Percentiles rank a stretch among this genome's conserved stretches.
Evolutionary conservation across 2,113 vertebrate genomes (phyloP).

Genomic region (Elaphurus davidianus): DNA sequence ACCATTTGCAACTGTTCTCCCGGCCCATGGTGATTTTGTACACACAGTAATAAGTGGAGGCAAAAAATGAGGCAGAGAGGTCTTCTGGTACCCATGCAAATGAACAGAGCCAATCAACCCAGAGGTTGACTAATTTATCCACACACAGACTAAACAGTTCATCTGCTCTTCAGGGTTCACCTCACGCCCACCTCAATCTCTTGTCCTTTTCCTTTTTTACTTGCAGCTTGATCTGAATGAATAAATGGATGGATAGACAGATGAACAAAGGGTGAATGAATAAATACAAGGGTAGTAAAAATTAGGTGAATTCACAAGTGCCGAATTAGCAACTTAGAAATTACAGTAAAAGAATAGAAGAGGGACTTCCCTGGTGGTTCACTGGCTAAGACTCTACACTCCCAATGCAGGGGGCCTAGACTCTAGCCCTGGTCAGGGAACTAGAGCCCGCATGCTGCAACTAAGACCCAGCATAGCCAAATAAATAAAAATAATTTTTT

Average conservation of each 20-base stretch:
- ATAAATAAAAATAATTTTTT: not conserved
- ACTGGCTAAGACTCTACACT: not conserved
- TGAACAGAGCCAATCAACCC: not conserved
- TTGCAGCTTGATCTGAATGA: not conserved
- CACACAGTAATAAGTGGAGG: not conserved
- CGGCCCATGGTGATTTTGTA: not conserved
- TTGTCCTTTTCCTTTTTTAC: not conserved
- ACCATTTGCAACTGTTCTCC: not conserved
- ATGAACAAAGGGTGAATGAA: not conserved
- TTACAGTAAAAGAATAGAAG: conserved; percentile 1
- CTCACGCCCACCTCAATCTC: not conserved
- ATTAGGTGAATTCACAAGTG: not conserved
- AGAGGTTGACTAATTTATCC: not conserved
- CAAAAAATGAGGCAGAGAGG: not conserved
- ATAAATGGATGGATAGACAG: not conserved
- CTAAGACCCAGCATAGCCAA: not conserved
- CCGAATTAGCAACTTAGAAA: conserved; percentile 10
- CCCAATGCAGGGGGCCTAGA: not conserved
- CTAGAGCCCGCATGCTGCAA: not conserved
- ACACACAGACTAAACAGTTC: not conserved
- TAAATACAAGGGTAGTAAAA: not conserved
- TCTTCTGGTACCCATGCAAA: not conserved
- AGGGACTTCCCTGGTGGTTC: not conserved
- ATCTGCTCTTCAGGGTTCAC: not conserved
- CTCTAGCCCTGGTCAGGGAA: not conserved